phyloP scores from a whole-genome alignment of 1,140 invertebrate species.

The Temnothorax longispinosus region DNA sequence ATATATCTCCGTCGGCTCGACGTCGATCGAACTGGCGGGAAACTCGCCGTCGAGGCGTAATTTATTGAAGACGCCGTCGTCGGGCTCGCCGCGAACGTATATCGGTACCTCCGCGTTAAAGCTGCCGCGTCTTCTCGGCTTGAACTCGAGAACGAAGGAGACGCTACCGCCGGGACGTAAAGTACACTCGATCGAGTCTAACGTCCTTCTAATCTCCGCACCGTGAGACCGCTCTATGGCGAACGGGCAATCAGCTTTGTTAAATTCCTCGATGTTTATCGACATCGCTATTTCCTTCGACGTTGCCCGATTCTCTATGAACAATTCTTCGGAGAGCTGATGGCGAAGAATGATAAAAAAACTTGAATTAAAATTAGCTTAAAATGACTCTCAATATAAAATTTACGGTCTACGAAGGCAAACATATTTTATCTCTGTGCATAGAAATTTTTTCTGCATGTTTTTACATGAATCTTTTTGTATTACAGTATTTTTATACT shows the following conservation, averaged over 20 bases:
- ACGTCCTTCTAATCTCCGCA: conserved; percentile 4
- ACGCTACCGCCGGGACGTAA: conserved; percentile 33
- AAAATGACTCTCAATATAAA: background rate
- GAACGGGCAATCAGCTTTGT: conserved; percentile 53
- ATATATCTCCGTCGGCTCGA: conserved; percentile 65
- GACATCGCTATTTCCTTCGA: background rate
- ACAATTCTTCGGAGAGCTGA: conserved; percentile 60
- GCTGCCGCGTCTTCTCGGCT: conserved; percentile 50
- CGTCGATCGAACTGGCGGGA: conserved; percentile 47
- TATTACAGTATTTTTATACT: background rate
- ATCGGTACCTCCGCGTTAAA: conserved; percentile 65
- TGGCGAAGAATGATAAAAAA: background rate
- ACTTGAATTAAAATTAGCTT: background rate
- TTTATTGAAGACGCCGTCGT: conserved; percentile 65
- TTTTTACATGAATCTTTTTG: background rate
- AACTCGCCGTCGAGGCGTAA: conserved; percentile 64
- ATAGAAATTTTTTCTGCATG: background rate
- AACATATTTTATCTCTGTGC: background rate
- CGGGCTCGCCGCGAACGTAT: conserved; percentile 48
- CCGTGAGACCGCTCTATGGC: conserved; percentile 58
- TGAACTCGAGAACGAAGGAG: conserved; percentile 63
- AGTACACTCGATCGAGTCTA: conserved; percentile 41
- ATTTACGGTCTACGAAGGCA: background rate
- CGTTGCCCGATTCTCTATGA: conserved; percentile 54
- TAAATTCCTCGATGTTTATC: conserved; percentile 62